Percentiles rank a stretch among this genome's conserved stretches.
Conservation (phyloP, 2,888 invertebrate genomes). For the Volucella zonaria region DNA sequence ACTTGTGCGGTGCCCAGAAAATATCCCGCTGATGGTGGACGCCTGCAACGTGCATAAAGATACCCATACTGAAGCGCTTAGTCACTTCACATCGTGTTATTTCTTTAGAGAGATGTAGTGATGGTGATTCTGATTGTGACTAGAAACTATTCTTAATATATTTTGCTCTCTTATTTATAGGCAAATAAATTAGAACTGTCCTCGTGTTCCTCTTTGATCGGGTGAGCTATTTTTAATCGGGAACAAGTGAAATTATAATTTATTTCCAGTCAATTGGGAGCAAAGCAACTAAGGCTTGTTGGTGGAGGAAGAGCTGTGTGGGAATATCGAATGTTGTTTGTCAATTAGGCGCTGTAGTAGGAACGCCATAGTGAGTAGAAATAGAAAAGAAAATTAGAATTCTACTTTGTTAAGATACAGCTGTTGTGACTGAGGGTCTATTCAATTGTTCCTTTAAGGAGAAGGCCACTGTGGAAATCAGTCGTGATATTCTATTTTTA, state of each 20-base stretch:
- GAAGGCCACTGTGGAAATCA: too few relatives aligned
- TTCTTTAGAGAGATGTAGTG: constrained; percentile 7
- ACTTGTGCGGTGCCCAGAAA: constrained; percentile 23
- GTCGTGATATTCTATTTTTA: too few relatives aligned
- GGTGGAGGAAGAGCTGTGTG: neutral
- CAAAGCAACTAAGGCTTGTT: neutral
- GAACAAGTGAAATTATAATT: neutral
- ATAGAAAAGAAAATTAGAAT: too few relatives aligned
- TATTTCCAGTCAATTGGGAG: neutral
- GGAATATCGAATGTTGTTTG: neutral
- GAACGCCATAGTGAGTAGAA: too few relatives aligned
- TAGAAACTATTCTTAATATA: constrained; percentile 36
- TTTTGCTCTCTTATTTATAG: constrained; percentile 46
- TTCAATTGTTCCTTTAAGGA: too few relatives aligned
- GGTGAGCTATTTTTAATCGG: constrained; percentile 4
- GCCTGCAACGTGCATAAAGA: neutral
- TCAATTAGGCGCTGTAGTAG: neutral
- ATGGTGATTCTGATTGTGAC: neutral
- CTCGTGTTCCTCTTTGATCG: constrained; percentile 14
- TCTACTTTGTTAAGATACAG: too few relatives aligned
- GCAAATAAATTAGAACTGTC: neutral
- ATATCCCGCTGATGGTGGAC: constrained; percentile 15
- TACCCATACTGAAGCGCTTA: constrained; percentile 20
- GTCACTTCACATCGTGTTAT: constrained; percentile 22
- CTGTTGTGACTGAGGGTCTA: too few relatives aligned